Evolutionary conservation across 2,797 vertebrate genomes (phyloP).

Genomic region (Alca torda): DNA sequence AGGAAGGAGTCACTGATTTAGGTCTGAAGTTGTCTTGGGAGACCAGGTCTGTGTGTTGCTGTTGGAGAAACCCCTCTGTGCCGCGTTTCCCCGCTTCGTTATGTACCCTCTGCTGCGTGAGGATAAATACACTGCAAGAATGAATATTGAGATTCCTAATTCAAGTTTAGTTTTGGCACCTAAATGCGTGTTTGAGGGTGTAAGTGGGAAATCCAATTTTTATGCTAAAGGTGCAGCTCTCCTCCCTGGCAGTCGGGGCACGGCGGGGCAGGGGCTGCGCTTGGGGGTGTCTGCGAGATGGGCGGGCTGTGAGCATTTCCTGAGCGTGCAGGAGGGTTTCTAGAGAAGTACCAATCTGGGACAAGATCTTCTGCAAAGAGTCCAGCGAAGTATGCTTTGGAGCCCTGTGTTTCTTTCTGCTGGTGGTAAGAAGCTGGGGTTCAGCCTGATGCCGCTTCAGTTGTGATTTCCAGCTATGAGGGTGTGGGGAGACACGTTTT

Average conservation of each 20-base stretch:
- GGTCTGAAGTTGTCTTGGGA: neutral
- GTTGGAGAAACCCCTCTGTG: neutral
- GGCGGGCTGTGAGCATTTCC: neutral
- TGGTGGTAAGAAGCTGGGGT: neutral
- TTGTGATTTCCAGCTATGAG: neutral
- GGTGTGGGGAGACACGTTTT: rapidly evolving
- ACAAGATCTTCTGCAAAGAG: neutral
- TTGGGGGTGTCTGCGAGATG: neutral
- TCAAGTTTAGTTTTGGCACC: neutral
- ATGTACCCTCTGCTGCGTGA: neutral
- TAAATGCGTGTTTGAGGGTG: rapidly evolving
- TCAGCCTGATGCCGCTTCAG: neutral
- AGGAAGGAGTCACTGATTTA: neutral
- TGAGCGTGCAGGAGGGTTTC: rapidly evolving
- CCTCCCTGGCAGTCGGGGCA: neutral
- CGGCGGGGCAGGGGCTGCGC: neutral
- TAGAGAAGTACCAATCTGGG: rapidly evolving
- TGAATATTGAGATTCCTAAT: neutral
- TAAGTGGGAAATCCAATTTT: neutral
- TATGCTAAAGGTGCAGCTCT: neutral
- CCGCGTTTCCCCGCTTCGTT: neutral
- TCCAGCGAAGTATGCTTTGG: rapidly evolving
- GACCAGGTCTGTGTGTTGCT: neutral
- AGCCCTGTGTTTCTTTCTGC: neutral
- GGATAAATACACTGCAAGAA: neutral